A percentile compares a stretch with the other conserved stretches of the same genome.
Evolutionary conservation across 2,888 invertebrate genomes (phyloP).

Genomic region (Yponomeuta sedellus): DNA sequence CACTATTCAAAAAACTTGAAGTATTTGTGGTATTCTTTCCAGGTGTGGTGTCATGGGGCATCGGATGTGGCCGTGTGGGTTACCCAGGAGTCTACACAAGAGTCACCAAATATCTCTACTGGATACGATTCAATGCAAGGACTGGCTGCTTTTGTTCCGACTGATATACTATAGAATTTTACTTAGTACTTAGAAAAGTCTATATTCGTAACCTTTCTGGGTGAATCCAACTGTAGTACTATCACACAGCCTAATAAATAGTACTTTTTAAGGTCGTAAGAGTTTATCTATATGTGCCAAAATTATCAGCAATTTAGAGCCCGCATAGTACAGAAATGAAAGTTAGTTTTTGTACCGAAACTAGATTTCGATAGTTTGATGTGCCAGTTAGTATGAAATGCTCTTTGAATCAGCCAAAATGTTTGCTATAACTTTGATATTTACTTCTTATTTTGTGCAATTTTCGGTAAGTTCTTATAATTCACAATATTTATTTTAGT

Average conservation of each 20-base stretch:
- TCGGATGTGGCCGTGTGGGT: slow-evolving; percentile 88
- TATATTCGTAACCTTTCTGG: background rate
- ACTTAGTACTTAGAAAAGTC: background rate
- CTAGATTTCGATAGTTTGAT: background rate
- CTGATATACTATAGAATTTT: slow-evolving; percentile 31
- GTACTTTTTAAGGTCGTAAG: background rate
- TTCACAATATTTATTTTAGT: background rate
- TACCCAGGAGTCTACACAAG: slow-evolving; percentile 92
- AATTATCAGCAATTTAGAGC: slow-evolving; percentile 15
- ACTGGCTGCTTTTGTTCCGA: slow-evolving; percentile 88
- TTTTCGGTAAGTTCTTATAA: slow-evolving; percentile 25
- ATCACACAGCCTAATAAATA: background rate
- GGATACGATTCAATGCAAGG: slow-evolving; percentile 85
- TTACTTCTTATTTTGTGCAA: slow-evolving; percentile 25
- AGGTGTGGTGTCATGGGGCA: slow-evolving; percentile 93
- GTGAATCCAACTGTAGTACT: background rate
- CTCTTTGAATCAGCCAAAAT: slow-evolving; percentile 10
- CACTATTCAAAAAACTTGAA: too few relatives aligned
- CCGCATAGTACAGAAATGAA: slow-evolving; percentile 26
- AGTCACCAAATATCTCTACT: slow-evolving; percentile 86
- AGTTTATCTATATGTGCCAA: background rate
- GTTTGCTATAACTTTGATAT: slow-evolving; percentile 19
- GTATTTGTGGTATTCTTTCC: slow-evolving; percentile 15
- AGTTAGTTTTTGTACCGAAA: slow-evolving; percentile 11
- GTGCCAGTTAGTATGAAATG: background rate